Percentiles rank a stretch among this genome's conserved stretches.
These are phyloP conservation scores for Pelecanoides urinatrix DNA, from an alignment of 2,113 vertebrate genomes.

Conservation along the genomic window DNA sequence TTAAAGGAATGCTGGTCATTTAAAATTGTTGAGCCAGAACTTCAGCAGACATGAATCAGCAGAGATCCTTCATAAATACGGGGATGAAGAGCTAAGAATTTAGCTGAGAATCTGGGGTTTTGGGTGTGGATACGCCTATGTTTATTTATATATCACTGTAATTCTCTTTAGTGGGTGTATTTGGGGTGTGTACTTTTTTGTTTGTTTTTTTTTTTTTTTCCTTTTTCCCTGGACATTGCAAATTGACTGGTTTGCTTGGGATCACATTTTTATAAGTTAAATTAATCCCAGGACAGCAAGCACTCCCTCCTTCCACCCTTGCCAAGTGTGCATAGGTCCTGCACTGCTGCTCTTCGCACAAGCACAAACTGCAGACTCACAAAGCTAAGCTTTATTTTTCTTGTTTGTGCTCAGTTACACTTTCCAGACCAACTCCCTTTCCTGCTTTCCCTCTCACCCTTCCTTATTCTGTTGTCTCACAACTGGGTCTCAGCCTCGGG, in stretches of 20 bases:
- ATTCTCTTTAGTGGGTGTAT: background rate
- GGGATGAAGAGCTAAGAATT: background rate
- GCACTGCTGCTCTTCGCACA: background rate
- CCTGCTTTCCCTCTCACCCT: background rate
- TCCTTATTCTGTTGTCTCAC: background rate
- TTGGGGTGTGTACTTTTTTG: background rate
- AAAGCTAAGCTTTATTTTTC: background rate
- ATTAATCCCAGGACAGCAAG: background rate
- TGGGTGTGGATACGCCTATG: accelerated
- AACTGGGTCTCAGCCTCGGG: background rate
- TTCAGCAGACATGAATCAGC: background rate
- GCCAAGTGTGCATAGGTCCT: background rate
- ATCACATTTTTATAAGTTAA: background rate
- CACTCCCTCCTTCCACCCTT: background rate
- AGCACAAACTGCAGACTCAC: background rate
- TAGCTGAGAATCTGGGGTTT: background rate
- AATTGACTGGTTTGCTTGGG: background rate
- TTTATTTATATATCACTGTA: background rate
- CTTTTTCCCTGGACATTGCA: background rate
- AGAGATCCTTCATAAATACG: background rate
- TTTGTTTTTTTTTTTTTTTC: background rate
- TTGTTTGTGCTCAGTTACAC: background rate
- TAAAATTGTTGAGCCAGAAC: background rate
- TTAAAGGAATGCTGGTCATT: background rate
- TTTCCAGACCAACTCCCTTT: background rate